Percentiles rank a stretch among this genome's conserved stretches.
Evolutionary conservation across 2,888 invertebrate genomes (phyloP).

Genomic region (Uropetala carovei): DNA sequence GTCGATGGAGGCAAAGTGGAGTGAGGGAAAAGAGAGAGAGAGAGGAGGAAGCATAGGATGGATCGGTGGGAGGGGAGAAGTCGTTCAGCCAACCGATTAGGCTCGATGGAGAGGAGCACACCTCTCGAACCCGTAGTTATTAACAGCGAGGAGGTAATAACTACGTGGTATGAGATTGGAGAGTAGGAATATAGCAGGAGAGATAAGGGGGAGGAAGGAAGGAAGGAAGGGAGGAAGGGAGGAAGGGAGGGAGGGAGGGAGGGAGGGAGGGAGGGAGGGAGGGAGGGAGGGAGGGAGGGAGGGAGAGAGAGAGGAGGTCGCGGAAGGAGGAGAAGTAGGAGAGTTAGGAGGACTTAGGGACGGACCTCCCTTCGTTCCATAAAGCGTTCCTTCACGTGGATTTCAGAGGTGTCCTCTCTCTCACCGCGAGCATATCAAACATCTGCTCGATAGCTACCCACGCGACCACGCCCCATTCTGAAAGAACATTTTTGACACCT

Average conservation of each 20-base stretch:
- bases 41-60: conserved; percentile 47
- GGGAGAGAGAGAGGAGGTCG: not conserved
- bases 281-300: not conserved
- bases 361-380: conserved; percentile 1
- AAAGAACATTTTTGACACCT: not conserved
- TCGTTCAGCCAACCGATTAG: conserved; percentile 43
- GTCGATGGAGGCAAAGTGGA: not conserved
- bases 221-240: not conserved
- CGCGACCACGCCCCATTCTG: not conserved
- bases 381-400: conserved; percentile 29
- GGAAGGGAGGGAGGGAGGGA: conserved; percentile 27
- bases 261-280: too few relatives aligned
- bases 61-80: conserved; percentile 46
- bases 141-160: conserved; percentile 57
- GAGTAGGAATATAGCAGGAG: not conserved
- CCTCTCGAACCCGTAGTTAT: conserved; percentile 55
- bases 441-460: conserved; percentile 17
- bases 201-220: too few relatives aligned
- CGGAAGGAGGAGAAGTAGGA: conserved; percentile 26
- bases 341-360: too few relatives aligned
- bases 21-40: conserved; percentile 18
- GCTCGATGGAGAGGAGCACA: conserved; percentile 50
- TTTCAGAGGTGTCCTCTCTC: conserved; percentile 17
- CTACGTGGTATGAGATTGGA: conserved; percentile 49
- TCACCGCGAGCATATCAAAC: conserved; percentile 6